Base-by-base conservation (phyloP, 2,888 invertebrate species). In the Macroteleia sp. region DNA sequence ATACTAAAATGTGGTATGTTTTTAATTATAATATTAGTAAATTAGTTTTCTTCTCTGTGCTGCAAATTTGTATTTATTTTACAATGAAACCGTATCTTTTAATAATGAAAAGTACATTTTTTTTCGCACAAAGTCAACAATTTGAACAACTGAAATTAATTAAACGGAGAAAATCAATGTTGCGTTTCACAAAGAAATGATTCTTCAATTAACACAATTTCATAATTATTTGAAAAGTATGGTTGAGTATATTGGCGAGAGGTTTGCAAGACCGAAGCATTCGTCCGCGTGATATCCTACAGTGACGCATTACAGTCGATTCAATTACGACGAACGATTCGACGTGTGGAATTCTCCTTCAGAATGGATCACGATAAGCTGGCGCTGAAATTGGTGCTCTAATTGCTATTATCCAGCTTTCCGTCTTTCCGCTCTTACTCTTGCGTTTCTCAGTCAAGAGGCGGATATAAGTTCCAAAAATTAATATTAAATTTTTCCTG, bases 291-390 rank as follows among this genome's bases (percentile, higher is more conserved):
- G 85, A 87, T 86, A 85, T 85, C 83, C 83, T 83, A 79, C 80
- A 82, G 82, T 85, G 85, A 86, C 83, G 86, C 82, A 85, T 86
- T 86, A 82, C 83, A 80, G 81, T 82, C 78, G 83, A 85, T 86
- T 85, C 85, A 86, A 87, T 87, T 85, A 86, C 82, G 80, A 78
- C 80, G 80, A 81, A 75, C 85, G 82, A 86, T 86, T 84, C 83
- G 81, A 83, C 84, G 80, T 71, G 73, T 66, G 80, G 79, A 69
- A 48, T 69, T 69, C 70, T 75, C 62, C 73, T 75, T 64, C 56
- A 79, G 73, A 59, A 79, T 66, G 57, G 74, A 81, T 81, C 81
- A 52, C 42, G 80, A 81, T 82, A 81, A 80, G 79, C 78, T 71
- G 66, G 42, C 79, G 73, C 42, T 73, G 81, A 78, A 82, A 83